Evolutionary conservation across 2,113 vertebrate species (phyloP), one percentile per base, ranked within the genome.

Genomic region (Tylochromis polylepis): DNA sequence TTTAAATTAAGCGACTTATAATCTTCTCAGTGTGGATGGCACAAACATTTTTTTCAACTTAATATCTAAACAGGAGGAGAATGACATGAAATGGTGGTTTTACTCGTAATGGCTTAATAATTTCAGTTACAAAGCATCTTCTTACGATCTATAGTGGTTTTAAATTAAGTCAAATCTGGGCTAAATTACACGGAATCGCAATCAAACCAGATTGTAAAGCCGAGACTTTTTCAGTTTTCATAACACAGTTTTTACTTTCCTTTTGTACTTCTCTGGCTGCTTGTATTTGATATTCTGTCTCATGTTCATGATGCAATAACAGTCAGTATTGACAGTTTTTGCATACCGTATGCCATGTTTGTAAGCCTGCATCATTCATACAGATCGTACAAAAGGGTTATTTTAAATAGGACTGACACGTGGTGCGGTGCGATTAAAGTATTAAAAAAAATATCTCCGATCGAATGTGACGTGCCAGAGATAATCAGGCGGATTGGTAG

Each of bases 301-400:
- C 83, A 91, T 91, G 91, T 86, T 59, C 10, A 85, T 94, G 90
- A 94, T 62, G 93, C 72, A 77, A 77, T 89, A 93, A 92, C 57
- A 18, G 65, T 86, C 87, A 82, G 62, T 87, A 87, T 78, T 58
- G 83, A 79, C 84, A 77, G 62, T 82, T 87, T 65, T 75, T 51
- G 80, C 81, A 57, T 41, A 29, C 56, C 43, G 62, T 58, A 38
- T 36, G 81, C 46, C 57, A 59, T 72, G 86, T 88, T 93, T 84
- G 82, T 80, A 20, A 49, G 2, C 80, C 92, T 82, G 77, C 90
- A 51, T 93, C 91, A 90, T 90, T 91, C 85, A 75, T 83, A 88
- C 43, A 82, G 75, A 60, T 75, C 0, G 2, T 57, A 83, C 83
- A 82, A 70, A 75, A 85, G 72, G 78, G 51, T 59, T 81, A 75